phyloP scores from a whole-genome alignment of 92 coral and sea anemone species.

The Parazoanthus swiftii region DNA sequence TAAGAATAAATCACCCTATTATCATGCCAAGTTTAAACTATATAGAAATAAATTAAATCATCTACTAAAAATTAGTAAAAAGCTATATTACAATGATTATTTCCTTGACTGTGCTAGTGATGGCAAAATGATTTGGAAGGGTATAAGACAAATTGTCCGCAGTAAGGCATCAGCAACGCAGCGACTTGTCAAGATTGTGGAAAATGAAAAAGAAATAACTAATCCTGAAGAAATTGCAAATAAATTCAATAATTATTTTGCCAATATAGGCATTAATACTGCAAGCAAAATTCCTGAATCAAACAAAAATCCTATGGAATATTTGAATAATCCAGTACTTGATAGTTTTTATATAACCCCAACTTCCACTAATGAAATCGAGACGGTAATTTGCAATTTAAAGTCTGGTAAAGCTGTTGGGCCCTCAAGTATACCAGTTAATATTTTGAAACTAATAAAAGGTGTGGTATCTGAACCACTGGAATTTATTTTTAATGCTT shows the following conservation, averaged over 20 bases:
- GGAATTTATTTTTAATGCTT: constrained; percentile 55
- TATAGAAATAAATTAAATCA: constrained; percentile 20
- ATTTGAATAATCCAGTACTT: constrained; percentile 28
- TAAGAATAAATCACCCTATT: background rate
- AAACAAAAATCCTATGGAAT: constrained; percentile 44
- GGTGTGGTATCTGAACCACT: constrained; percentile 47
- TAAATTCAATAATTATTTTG: constrained; percentile 25
- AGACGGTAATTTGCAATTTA: constrained; percentile 39
- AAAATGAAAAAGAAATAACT: constrained; percentile 3
- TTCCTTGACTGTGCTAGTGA: background rate
- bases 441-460: constrained; percentile 22
- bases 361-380: constrained; percentile 48
- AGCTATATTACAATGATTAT: too few relatives aligned
- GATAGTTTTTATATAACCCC: constrained; percentile 47
- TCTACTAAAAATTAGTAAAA: too few relatives aligned
- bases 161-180: background rate
- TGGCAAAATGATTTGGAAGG: too few relatives aligned
- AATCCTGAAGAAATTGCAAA: background rate
- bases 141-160: background rate
- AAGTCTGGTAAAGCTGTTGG: background rate
- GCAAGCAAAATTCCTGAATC: constrained; percentile 37
- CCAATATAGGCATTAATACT: constrained; percentile 10
- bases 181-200: background rate
- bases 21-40: constrained; percentile 5
- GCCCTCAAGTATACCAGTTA: too few relatives aligned